Conservation (phyloP, 1,140 invertebrate species). For the Pseudomyrmex dendroicus region DNA sequence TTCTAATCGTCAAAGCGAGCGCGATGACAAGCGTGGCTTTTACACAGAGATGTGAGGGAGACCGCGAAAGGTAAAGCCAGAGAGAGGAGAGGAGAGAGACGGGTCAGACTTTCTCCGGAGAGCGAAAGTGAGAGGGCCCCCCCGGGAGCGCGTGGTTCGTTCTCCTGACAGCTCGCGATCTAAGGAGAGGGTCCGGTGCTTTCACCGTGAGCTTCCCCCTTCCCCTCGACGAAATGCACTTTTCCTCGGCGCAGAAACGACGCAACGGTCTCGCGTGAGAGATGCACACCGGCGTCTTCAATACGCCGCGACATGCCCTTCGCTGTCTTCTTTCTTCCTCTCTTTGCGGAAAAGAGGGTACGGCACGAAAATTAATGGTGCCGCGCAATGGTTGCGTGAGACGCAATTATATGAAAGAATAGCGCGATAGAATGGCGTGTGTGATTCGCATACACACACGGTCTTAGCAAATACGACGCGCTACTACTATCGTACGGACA, state of each 20-base stretch:
- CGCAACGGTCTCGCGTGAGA: conserved; percentile 1
- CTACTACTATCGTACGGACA: background rate
- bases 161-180: conserved; percentile 56
- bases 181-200: conserved; percentile 62
- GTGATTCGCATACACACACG: background rate
- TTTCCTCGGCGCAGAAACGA: conserved; percentile 72
- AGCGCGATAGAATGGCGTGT: conserved; percentile 1
- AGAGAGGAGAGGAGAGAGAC: conserved; percentile 30
- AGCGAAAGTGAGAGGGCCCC: conserved; percentile 83
- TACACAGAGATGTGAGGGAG: conserved; percentile 41
- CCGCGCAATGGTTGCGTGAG: background rate
- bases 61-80: background rate
- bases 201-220: conserved; percentile 57
- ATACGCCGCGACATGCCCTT: background rate
- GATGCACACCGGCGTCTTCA: background rate
- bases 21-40: conserved; percentile 58
- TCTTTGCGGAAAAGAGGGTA: background rate
- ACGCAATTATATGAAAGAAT: conserved; percentile 43
- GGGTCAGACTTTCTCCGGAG: conserved; percentile 81
- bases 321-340: background rate
- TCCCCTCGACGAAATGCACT: conserved; percentile 71
- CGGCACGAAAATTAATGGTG: conserved; percentile 44
- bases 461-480: background rate
- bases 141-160: conserved; percentile 53
- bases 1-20: conserved; percentile 57